Percentiles rank a stretch among this genome's conserved stretches.
These are phyloP conservation scores for Eptatretus burgeri DNA, from an alignment of 2,113 vertebrate genomes.

Conservation along the genomic window DNA sequence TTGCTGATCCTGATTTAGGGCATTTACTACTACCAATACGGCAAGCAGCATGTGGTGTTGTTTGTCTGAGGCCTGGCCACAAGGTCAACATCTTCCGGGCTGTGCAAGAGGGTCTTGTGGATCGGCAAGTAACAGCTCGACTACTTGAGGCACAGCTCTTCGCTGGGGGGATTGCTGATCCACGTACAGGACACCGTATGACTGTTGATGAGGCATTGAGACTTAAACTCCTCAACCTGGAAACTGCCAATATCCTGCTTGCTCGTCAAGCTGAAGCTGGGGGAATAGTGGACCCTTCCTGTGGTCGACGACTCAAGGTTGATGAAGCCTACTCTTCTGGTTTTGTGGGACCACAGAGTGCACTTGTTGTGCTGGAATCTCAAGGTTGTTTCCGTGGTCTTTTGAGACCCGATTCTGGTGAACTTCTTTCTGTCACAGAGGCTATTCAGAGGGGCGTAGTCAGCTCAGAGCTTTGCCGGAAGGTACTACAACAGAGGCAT, in stretches of 20 bases:
- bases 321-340: constrained; percentile 34
- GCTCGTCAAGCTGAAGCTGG: constrained; percentile 38
- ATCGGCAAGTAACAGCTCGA: constrained; percentile 31
- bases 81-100: constrained; percentile 52
- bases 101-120: constrained; percentile 50
- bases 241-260: constrained; percentile 41
- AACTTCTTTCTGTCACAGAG: constrained; percentile 28
- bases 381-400: constrained; percentile 37
- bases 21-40: constrained; percentile 41
- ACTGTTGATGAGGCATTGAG: constrained; percentile 33
- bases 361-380: constrained; percentile 41
- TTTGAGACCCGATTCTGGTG: constrained; percentile 53
- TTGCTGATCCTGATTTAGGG: constrained; percentile 28
- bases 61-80: constrained; percentile 35
- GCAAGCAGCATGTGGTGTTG: constrained; percentile 39
- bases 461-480: constrained; percentile 26
- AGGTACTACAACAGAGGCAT: constrained; percentile 29
- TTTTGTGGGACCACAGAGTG: constrained; percentile 29
- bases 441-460: constrained; percentile 48
- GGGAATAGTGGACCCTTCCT: constrained; percentile 36
- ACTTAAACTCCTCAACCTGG: constrained; percentile 40
- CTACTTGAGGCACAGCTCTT: constrained; percentile 64
- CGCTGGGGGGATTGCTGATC: constrained; percentile 64
- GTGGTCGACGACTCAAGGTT: constrained; percentile 26
- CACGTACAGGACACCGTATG: constrained; percentile 44